Evolutionary conservation across 2,888 invertebrate species (phyloP), one percentile per base, ranked within the genome.

Genomic region (Oscheius sp.): DNA sequence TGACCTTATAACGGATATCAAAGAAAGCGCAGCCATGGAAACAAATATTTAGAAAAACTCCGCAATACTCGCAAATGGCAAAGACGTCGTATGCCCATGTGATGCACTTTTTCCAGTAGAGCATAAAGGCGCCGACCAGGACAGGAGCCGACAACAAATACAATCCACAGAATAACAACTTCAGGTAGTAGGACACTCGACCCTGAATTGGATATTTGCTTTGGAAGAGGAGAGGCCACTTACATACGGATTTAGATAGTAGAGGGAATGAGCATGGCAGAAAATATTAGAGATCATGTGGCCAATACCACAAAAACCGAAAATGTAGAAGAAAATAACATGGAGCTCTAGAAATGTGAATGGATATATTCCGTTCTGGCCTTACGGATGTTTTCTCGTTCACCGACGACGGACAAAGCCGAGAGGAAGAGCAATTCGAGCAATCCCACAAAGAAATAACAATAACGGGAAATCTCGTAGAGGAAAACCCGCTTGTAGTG

Each of bases 21-120:
- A 85, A 88, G 75, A 87, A 87, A 45, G 87, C 87, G 56, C 87
- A 87, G 70, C 86, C 84, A 68, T 87, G 87, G 77, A 86, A 87
- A 49, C 81, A 80, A 61, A 87, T 87, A 74, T 84, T 85, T 56
- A 87, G 77, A 70, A 87, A 86, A 27, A 87, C 86, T 64, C 85
- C 87, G 21, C 80, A 58, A 76, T 87, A 87, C 75, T 87, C 87
- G 55, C 84, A 84, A 0, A 87, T 74, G 1, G 87, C 87, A 64
- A 87, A 87, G 9, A 87, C 81, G 68, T 87, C 87, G 77, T 87
- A 87, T 49, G 87, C 87, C 82, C 83, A 83, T 21, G 87, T 88
- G 59, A 87, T 87, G 73, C 87, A 87, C 59, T 84, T 85, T 68
- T 82, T 84, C 87, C 87, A 87, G 73, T 87, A 87, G 18, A 87